phyloP scores from a whole-genome alignment of 2,113 vertebrate species.

The Urocynchramus pylzowi region DNA sequence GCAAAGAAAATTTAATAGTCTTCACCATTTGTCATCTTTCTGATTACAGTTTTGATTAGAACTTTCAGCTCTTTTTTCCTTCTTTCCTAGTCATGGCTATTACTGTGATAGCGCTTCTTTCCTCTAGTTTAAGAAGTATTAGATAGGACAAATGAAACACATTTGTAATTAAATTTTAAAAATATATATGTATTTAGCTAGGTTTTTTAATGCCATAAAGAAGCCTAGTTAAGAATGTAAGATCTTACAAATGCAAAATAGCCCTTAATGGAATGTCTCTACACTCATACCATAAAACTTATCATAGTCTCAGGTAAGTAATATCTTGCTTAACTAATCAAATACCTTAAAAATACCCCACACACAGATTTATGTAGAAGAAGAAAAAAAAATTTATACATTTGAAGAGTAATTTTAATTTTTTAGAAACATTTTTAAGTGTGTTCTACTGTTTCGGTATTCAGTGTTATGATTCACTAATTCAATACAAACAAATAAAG shows the following conservation, averaged over 20 bases:
- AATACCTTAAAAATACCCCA: background rate
- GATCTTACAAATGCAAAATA: background rate
- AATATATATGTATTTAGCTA: background rate
- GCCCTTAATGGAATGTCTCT: background rate
- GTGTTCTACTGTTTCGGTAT: background rate
- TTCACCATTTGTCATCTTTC: conserved; percentile 88
- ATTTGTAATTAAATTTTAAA: background rate
- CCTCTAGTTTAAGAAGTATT: conserved; percentile 9
- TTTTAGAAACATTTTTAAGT: background rate
- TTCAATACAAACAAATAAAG: background rate
- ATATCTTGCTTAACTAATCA: background rate
- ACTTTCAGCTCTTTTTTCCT: conserved; percentile 82
- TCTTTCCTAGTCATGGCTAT: conserved; percentile 67
- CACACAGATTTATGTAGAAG: background rate
- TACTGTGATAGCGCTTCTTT: conserved; percentile 46
- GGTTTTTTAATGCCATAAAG: background rate
- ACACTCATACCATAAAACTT: background rate
- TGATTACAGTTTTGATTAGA: conserved; percentile 94
- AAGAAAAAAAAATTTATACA: background rate
- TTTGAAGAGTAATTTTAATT: background rate
- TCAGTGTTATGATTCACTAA: background rate
- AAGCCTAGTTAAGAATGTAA: background rate
- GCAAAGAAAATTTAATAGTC: conserved; percentile 97
- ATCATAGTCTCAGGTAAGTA: background rate
- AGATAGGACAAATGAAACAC: conserved; percentile 7